Evolutionary conservation across 2,797 vertebrate species (phyloP).

Genomic region (Halcyon badia): DNA sequence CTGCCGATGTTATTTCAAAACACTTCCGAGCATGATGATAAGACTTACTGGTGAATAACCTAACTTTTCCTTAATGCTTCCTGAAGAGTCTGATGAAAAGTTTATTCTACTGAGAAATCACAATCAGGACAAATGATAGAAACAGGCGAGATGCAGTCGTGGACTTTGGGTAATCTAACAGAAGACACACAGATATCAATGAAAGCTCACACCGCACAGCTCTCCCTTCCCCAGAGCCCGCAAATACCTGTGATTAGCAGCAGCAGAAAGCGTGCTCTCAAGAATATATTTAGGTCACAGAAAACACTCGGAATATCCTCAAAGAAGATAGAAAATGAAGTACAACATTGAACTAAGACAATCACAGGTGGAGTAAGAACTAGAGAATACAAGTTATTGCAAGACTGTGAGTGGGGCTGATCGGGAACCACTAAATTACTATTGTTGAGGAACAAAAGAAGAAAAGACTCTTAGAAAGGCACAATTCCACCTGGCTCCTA

Average conservation of each 20-base stretch:
- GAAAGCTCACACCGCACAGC: background rate
- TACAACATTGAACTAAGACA: background rate
- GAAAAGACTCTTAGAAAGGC: background rate
- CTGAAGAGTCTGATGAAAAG: background rate
- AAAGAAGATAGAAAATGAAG: background rate
- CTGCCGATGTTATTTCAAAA: background rate
- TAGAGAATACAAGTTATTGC: background rate
- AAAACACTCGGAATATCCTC: background rate
- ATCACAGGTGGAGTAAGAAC: background rate
- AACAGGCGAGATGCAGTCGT: background rate
- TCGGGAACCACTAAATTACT: background rate
- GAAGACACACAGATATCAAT: background rate
- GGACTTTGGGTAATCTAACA: accelerated
- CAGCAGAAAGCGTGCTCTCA: background rate
- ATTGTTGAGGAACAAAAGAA: background rate
- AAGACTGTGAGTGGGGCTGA: background rate
- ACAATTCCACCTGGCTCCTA: background rate
- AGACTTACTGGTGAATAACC: background rate
- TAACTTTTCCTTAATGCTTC: background rate
- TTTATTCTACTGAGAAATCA: background rate
- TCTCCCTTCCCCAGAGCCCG: background rate
- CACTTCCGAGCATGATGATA: background rate
- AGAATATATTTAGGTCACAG: background rate
- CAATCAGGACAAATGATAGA: background rate
- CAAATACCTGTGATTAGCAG: background rate